phyloP scores from a whole-genome alignment of 2,888 invertebrate species.

The Agrotis segetum region DNA sequence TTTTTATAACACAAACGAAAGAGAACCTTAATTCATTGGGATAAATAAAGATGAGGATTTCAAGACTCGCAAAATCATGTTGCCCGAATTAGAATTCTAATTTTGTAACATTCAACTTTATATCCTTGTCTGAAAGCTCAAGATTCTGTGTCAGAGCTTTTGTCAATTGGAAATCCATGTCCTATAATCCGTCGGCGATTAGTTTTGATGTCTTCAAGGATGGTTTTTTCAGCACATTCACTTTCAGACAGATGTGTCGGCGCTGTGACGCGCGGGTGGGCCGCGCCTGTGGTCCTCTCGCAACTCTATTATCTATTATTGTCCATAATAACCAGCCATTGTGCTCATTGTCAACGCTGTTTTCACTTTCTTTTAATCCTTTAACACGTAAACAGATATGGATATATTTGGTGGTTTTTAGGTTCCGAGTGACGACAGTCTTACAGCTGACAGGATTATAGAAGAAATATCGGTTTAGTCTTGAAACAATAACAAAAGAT shows the following conservation, averaged over 20 bases:
- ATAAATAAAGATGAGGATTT: conserved; percentile 21
- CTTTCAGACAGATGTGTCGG: conserved; percentile 88
- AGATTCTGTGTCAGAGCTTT: conserved; percentile 28
- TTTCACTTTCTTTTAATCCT: conserved; percentile 88
- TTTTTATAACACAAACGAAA: conserved; percentile 38
- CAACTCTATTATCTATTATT: conserved; percentile 76
- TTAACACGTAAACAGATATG: conserved; percentile 84
- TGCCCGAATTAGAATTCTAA: neutral
- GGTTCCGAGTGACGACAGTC: conserved; percentile 36
- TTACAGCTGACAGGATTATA: conserved; percentile 23
- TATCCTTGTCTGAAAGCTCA: neutral
- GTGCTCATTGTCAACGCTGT: conserved; percentile 83
- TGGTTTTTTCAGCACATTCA: conserved; percentile 83
- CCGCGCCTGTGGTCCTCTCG: conserved; percentile 72
- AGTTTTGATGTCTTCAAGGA: conserved; percentile 86
- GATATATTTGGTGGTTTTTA: conserved; percentile 77
- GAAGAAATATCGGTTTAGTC: conserved; percentile 7
- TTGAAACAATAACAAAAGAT: conserved; percentile 13
- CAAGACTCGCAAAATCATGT: conserved; percentile 35
- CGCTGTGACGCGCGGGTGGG: conserved; percentile 84
- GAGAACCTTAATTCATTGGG: conserved; percentile 22
- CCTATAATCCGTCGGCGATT: conserved; percentile 87
- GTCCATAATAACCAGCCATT: conserved; percentile 77
- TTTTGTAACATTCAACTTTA: conserved; percentile 29
- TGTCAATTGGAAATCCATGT: conserved; percentile 59